Conservation (phyloP, 2,888 invertebrate species). For the Seira musarum region DNA sequence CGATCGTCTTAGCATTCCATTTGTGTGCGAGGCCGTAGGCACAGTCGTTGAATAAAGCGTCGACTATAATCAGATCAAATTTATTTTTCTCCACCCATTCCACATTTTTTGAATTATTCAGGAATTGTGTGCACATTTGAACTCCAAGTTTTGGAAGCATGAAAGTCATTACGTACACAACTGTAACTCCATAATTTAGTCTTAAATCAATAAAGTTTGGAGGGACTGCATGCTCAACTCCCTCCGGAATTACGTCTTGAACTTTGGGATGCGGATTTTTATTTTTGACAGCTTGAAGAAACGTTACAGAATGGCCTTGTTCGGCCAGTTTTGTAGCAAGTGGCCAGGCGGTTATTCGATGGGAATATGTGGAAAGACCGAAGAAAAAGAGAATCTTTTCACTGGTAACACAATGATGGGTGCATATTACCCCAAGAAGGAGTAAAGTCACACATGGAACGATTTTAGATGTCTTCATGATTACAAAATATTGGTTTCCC, state of each 20-base stretch:
- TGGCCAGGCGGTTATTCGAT: constrained; percentile 61
- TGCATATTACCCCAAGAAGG: no score
- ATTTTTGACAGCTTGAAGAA: constrained; percentile 39
- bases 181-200: constrained; percentile 26
- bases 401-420: no score
- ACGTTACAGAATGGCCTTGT: constrained; percentile 59
- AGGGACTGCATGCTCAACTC: neutral
- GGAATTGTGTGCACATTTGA: constrained; percentile 39
- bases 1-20: constrained; percentile 49
- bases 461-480: no score
- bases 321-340: constrained; percentile 47
- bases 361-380: constrained; percentile 64
- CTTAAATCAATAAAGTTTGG: constrained; percentile 41
- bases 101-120: constrained; percentile 36
- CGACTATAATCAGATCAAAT: constrained; percentile 57
- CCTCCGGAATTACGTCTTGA: constrained; percentile 45
- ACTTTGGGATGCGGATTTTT: constrained; percentile 54
- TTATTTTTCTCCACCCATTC: constrained; percentile 51
- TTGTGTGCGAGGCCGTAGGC: constrained; percentile 54
- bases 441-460: no score
- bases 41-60: constrained; percentile 60
- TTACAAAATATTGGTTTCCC: no score
- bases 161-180: neutral
- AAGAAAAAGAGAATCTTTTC: constrained; percentile 62
- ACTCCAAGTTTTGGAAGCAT: constrained; percentile 39